Conservation (phyloP, 1,140 invertebrate genomes). For the Bombus waltoni region DNA sequence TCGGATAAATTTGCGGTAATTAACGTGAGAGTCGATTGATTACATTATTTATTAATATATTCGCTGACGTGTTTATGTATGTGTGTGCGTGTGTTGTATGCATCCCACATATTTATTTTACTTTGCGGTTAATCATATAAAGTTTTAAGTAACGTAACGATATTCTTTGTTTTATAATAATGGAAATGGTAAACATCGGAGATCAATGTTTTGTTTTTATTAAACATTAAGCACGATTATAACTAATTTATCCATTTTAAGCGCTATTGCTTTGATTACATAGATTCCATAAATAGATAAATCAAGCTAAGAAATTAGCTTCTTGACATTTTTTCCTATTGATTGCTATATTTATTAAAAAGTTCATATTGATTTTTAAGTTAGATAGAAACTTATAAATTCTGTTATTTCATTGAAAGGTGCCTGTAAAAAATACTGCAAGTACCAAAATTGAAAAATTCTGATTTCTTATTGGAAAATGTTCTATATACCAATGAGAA, state of each 20-base stretch:
- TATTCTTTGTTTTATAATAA: neutral
- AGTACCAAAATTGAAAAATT: too few relatives aligned
- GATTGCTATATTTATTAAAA: neutral
- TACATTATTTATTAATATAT: conserved; percentile 50
- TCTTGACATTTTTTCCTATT: neutral
- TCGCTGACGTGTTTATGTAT: conserved; percentile 21
- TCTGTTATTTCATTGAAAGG: too few relatives aligned
- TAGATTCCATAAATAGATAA: neutral
- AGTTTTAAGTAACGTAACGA: neutral
- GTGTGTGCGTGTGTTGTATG: conserved; percentile 13
- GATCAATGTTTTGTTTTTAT: neutral
- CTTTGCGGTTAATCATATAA: neutral
- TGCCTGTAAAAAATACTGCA: too few relatives aligned
- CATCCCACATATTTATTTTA: conserved; percentile 15
- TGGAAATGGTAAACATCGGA: neutral
- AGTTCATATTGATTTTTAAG: neutral
- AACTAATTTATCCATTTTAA: neutral
- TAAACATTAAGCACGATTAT: neutral
- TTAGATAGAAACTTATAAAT: neutral
- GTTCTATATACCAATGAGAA: too few relatives aligned
- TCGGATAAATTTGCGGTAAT: conserved; percentile 81
- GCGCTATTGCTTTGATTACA: neutral
- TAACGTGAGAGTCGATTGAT: conserved; percentile 66
- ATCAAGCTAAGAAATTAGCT: neutral
- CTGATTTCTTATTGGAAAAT: too few relatives aligned